Evolutionary conservation across 2,888 invertebrate genomes (phyloP).

Genomic region (Spilarctia lutea): DNA sequence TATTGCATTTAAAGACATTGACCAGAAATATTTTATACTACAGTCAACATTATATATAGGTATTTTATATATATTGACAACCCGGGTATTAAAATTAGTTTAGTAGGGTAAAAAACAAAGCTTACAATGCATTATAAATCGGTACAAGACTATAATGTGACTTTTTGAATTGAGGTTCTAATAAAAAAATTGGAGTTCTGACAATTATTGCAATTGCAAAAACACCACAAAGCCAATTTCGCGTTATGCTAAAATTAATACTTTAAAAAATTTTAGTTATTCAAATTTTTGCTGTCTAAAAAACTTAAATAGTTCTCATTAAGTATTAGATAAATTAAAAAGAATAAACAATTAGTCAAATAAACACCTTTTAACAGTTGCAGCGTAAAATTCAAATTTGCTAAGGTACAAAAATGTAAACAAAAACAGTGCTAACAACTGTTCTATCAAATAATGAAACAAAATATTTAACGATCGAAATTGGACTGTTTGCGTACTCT

Average conservation of each 20-base stretch:
- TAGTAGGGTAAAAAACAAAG: too few species aligned
- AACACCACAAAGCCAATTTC: too few species aligned
- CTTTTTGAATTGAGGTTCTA: too few species aligned
- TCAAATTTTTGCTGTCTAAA: neutral
- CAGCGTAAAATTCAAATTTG: too few species aligned
- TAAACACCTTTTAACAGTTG: too few species aligned
- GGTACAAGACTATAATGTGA: too few species aligned
- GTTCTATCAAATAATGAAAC: neutral
- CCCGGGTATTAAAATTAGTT: too few species aligned
- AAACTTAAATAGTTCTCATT: neutral
- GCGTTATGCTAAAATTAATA: neutral
- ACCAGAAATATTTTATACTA: neutral
- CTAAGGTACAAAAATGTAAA: too few species aligned
- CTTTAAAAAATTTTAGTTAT: neutral
- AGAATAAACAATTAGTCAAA: too few species aligned
- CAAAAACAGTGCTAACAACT: too few species aligned
- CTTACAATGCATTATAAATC: too few species aligned
- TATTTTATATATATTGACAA: neutral
- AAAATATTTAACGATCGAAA: neutral
- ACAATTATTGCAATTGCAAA: neutral
- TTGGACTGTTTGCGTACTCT: neutral
- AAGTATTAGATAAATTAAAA: neutral
- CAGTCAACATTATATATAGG: neutral
- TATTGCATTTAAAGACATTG: neutral
- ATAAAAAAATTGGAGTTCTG: neutral